Evolutionary conservation across 2,113 vertebrate species (phyloP).

Genomic region (Rhinoptilus africanus): DNA sequence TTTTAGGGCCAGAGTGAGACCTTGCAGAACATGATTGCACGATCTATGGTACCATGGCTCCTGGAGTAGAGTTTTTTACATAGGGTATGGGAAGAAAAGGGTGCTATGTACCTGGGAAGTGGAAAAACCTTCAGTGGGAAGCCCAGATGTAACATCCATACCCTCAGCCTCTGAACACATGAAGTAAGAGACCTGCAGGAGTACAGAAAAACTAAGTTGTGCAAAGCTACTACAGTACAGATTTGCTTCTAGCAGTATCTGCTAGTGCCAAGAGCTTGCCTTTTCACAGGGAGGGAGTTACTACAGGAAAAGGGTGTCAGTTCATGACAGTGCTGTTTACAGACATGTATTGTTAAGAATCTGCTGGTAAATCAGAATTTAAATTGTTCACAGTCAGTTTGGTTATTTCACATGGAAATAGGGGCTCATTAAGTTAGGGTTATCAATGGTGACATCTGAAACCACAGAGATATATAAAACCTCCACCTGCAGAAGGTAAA

Average conservation of each 20-base stretch:
- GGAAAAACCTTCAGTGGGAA: not conserved
- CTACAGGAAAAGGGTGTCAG: not conserved
- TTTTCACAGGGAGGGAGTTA: not conserved
- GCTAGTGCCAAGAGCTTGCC: not conserved
- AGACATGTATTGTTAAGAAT: not conserved
- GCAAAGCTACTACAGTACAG: not conserved
- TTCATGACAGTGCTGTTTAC: not conserved
- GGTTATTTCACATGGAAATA: not conserved
- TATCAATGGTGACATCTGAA: not conserved
- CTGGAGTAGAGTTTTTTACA: not conserved
- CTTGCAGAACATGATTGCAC: not conserved
- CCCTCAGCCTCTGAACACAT: not conserved
- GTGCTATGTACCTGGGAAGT: not conserved
- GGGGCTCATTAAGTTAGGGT: not conserved
- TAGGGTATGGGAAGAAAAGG: fast-evolving
- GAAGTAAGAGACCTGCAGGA: not conserved
- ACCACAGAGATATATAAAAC: not conserved
- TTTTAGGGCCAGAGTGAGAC: not conserved
- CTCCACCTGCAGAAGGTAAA: conserved; percentile 4
- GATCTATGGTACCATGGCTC: not conserved
- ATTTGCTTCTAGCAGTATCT: not conserved
- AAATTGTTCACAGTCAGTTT: not conserved
- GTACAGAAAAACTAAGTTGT: not conserved
- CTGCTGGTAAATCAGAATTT: not conserved
- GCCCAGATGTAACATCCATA: fast-evolving